These are phyloP conservation scores for Lymantria monacha DNA, from an alignment of 2,888 invertebrate genomes.

Conservation along the genomic window DNA sequence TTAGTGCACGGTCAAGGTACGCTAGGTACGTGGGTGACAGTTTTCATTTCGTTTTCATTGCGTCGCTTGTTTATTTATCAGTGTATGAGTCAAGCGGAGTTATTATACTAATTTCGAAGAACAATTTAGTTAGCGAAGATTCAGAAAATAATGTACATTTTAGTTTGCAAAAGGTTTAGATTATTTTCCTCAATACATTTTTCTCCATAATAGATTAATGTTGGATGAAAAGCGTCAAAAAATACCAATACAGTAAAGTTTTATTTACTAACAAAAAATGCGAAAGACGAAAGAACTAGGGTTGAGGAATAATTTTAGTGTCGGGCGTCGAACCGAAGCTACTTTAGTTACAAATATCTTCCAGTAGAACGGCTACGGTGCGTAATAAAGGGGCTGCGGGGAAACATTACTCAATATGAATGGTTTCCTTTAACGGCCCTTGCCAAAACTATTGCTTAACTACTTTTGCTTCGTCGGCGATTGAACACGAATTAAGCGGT, in stretches of 20 bases:
- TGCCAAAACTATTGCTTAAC: constrained; percentile 64
- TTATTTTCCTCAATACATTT: neutral
- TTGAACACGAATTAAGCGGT: constrained; percentile 48
- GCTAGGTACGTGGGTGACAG: constrained; percentile 41
- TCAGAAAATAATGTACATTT: neutral
- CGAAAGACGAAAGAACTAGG: constrained; percentile 18
- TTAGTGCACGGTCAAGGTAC: constrained; percentile 78
- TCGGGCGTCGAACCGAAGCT: constrained; percentile 46
- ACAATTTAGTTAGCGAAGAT: neutral
- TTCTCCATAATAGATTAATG: neutral
- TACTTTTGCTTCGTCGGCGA: constrained; percentile 46
- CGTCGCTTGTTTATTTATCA: constrained; percentile 7
- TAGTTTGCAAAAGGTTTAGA: neutral
- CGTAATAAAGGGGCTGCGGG: constrained; percentile 57
- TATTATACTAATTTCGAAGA: neutral
- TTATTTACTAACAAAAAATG: constrained; percentile 21
- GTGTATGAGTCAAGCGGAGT: neutral
- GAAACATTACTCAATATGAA: constrained; percentile 72
- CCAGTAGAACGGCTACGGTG: constrained; percentile 44
- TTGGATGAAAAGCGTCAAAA: neutral
- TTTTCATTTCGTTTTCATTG: constrained; percentile 27
- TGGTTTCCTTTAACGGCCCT: constrained; percentile 61
- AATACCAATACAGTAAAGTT: neutral
- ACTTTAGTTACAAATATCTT: constrained; percentile 57
- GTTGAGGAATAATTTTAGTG: constrained; percentile 40